Evolutionary conservation across 2,888 invertebrate genomes (phyloP).

Genomic region (Sympetrum striolatum): DNA sequence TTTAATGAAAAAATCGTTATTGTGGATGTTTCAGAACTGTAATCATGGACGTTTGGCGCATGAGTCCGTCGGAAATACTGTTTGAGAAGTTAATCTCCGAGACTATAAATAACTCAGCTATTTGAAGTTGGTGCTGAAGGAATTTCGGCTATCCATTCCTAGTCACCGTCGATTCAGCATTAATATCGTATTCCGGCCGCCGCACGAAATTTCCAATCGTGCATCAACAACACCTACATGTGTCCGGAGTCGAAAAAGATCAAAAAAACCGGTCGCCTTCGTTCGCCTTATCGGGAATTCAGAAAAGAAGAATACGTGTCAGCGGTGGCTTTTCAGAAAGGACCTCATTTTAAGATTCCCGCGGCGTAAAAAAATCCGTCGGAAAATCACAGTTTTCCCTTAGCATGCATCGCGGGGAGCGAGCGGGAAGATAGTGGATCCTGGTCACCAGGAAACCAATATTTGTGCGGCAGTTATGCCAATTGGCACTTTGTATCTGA

Average conservation of each 20-base stretch:
- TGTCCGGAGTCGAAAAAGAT: neutral
- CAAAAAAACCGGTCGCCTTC: neutral
- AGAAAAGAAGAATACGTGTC: neutral
- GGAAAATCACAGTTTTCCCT: neutral
- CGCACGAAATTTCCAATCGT: too few species aligned
- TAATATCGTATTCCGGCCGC: too few species aligned
- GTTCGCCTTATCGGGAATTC: neutral
- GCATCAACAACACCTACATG: too few species aligned
- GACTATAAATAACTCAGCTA: too few species aligned
- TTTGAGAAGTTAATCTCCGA: too few species aligned
- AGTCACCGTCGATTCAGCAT: too few species aligned
- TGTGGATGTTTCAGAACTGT: too few species aligned
- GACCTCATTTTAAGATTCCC: neutral
- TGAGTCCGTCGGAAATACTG: too few species aligned
- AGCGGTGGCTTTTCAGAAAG: neutral
- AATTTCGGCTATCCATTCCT: too few species aligned
- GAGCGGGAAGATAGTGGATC: neutral
- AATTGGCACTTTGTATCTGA: slow-evolving; percentile 6
- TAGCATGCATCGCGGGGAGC: neutral
- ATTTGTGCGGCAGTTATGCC: slow-evolving; percentile 18
- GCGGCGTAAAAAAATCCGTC: neutral
- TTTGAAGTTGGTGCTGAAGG: too few species aligned
- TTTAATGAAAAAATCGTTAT: too few species aligned
- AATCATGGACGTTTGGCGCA: too few species aligned
- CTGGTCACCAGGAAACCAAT: slow-evolving; percentile 24